Base-by-base conservation (phyloP, 2,888 invertebrate species). In the Candidula unifasciata region DNA sequence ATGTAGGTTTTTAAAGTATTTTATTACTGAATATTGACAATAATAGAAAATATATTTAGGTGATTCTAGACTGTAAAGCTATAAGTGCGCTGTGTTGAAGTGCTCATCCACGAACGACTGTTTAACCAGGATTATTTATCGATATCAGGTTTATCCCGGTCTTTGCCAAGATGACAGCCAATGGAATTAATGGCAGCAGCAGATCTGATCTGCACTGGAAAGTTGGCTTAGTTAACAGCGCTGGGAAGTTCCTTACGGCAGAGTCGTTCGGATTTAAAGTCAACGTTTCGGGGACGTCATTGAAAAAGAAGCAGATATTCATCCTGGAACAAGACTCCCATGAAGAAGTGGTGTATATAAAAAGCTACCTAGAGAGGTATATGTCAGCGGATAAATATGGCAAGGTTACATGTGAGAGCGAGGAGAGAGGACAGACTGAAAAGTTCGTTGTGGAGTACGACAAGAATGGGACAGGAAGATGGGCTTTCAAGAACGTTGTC, bases 231-330 rank as follows among this genome's bases (percentile, higher is more conserved):
- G 97, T 98, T 94, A 99, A 98, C 95, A 96, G 96, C 86, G 95
- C 95, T 89, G 88, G 91, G 69, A 97, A 97, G 93, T 99, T 99
- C 94, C 96, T 99, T 93, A 99, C 99, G 10, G 99, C 98, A 0
- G 99, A 99, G 95, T 98, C 97, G 77, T 99, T 99, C 95, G 98
- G 99, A 90, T 98, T 96, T 95, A 98, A 98, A 95, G 96, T 99
- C 94, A 99, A 99, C 94, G 97, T 98, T 86, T 98, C 98, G 92
- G 98, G 98, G 57, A 96, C 97, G 71, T 97, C 97, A 83, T 95
- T 99, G 89, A 98, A 98, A 95, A 98, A 98, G 95, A 99, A 99
- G 94, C 94, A 94, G 94, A 96, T 97, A 88, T 99, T 98, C 98
- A 97, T 96, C 24, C 94, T 99, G 92, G 98, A 98, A 92, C 92